Evolutionary conservation across 2,888 invertebrate species (phyloP), one percentile per base, ranked within the genome.

Genomic region (Drepanosiphum platanoidis): DNA sequence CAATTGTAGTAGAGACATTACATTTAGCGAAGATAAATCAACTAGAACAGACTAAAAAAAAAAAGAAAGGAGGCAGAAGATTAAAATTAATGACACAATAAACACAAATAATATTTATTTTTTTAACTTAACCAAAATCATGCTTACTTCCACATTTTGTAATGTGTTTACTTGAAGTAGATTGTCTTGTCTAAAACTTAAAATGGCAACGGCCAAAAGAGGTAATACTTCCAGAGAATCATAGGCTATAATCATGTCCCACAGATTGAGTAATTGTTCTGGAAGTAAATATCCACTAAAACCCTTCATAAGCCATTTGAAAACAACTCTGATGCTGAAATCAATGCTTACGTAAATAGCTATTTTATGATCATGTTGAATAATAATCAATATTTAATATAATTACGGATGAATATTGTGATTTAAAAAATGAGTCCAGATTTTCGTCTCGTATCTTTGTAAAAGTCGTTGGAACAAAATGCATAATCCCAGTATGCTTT

Each of bases 221-320:
- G 98, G 93, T 83, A 98, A 91, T 61, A 97, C 94, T 90, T 97
- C 97, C 86, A 98, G 90, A 11, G 97, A 96, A 90, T 98, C 97
- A 89, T 96, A 97, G 5, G 97, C 97, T 18, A 98, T 91, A 83
- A 96, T 92, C 88, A 97, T 91, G 90, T 98, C 98, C 98, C 98
- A 98, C 22, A 98, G 91, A 68, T 95, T 93, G 4, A 98, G 91
- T 1, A 98, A 92, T 90, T 98, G 97, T 89, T 97, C 97, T 0
- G 97, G 97, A 0, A 96, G 95, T 75, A 98, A 91, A 89, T 97
- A 97, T 0, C 98, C 98, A 88, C 97, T 97, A 90, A 98, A 98
- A 1, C 96, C 98, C 87, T 97, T 92, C 94, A 98, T 97, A 72
- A 98, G 90, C 98, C 98, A 98, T 90, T 98, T 97, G 90, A 98